Percentiles rank a stretch among this genome's conserved stretches.
Conservation (phyloP, 2,888 invertebrate species). For the Sinopyrophorus schimmeli region DNA sequence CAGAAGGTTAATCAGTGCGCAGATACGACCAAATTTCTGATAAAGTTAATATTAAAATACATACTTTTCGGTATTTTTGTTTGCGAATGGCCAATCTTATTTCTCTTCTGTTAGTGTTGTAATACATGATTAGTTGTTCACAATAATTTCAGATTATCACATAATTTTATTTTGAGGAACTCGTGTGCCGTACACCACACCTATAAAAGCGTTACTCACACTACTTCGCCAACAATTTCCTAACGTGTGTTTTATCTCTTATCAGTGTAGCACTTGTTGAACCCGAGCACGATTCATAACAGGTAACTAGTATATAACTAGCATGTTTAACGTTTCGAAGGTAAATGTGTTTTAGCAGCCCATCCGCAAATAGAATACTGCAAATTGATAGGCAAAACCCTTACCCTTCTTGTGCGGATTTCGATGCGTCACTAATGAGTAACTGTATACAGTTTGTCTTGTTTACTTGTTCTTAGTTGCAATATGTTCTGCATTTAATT, state of each 20-base stretch:
- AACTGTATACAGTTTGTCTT: conserved; percentile 7
- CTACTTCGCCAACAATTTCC: conserved; percentile 2
- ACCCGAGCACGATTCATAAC: not conserved
- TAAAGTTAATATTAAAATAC: no score
- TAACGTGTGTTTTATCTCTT: conserved; percentile 8
- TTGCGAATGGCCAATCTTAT: conserved; percentile 9
- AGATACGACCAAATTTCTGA: no score
- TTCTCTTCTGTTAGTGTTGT: conserved; percentile 4
- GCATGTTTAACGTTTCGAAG: not conserved
- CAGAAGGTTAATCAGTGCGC: no score
- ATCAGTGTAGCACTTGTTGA: conserved; percentile 1
- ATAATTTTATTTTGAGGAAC: not conserved
- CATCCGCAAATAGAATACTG: not conserved
- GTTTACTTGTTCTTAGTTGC: no score
- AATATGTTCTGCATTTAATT: no score
- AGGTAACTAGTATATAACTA: no score
- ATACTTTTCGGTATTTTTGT: conserved; percentile 17
- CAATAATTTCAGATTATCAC: not conserved
- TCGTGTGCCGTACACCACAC: conserved; percentile 7
- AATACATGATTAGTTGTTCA: no score
- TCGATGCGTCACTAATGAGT: conserved; percentile 15
- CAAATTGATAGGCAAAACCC: conserved; percentile 1
- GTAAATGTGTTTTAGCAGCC: not conserved
- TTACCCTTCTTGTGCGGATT: conserved; percentile 10
- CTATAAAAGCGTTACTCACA: conserved; percentile 9